These are phyloP conservation scores for Albula goreensis DNA, from an alignment of 2,113 vertebrate genomes.

Conservation along the genomic window DNA sequence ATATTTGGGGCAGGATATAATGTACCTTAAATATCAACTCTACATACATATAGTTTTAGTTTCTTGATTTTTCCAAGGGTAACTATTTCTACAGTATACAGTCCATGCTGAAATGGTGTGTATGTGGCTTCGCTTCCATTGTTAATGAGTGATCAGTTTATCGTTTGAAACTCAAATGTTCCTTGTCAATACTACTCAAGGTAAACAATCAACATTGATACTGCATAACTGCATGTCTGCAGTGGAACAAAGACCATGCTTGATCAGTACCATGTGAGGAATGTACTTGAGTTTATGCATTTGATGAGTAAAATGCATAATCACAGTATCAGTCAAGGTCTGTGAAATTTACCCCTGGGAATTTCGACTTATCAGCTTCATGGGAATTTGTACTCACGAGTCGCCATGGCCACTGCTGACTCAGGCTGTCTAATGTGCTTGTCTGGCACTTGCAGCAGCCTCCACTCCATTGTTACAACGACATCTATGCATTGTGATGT, in stretches of 20 bases:
- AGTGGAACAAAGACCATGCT: neutral
- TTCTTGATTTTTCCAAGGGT: neutral
- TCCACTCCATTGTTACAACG: neutral
- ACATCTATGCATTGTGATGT: neutral
- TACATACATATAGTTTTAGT: neutral
- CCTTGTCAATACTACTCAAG: neutral
- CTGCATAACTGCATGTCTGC: neutral
- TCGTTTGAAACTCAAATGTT: no score
- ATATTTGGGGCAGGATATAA: neutral
- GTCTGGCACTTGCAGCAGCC: neutral
- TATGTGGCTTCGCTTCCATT: no score
- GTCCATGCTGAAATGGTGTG: neutral
- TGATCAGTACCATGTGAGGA: neutral
- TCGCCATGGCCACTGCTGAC: neutral
- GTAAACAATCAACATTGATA: neutral
- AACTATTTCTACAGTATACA: neutral
- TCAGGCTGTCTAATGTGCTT: neutral
- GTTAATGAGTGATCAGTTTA: no score
- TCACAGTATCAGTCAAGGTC: neutral
- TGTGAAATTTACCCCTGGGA: neutral
- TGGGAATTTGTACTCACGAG: neutral
- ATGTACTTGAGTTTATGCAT: neutral
- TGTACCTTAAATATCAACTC: neutral
- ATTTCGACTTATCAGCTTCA: neutral
- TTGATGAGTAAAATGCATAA: neutral